Base-by-base conservation (phyloP, 2,888 invertebrate species). In the Barypeithes pellucidus region DNA sequence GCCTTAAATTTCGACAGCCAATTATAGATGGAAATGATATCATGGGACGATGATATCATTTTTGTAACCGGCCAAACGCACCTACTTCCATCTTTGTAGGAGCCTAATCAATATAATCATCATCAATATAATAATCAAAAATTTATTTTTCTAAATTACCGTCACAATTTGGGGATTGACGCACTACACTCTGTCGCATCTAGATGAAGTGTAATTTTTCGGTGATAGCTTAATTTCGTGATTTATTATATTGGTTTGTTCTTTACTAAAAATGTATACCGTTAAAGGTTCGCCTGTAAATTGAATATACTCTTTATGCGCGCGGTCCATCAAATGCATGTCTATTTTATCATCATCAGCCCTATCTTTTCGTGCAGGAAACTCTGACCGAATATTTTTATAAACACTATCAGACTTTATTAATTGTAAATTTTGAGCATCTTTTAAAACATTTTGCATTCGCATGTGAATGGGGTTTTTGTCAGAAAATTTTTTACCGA, bases 211-310 rank as follows among this genome's bases (percentile, higher is more conserved):
- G 43, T 43, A 16, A 43, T 43, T 16, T 43, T 43, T 1, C 4
- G 16, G 0, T 7, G 16, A 43, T 43, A 5, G 5, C 16, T 43
- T 43, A 16, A 43, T 16, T 43, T 43, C 3, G n/a, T 43, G 16
- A 14, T 16, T 1, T 14, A 43, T 14, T 16, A 43, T 1, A 14
- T 43, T 16, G 7, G 16, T 43, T 7, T 43, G 43, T 14, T 43
- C 16, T 3, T 43, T 43, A 8, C 43, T 43, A 16, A 8, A 43
- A 5, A 43, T 16, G 7, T 43, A 43, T 43, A 43, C 16, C 7
- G 43, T 43, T 43, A 43, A 43, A 43, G 43, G 43, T 43, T 43
- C 43, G 14, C 43, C 43, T 5, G 43, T 43, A 16, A 43, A 43
- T 43, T 43, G 8, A 8, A 43, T 43, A 7, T 43, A 43, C 16